Evolutionary conservation across 1,140 invertebrate species (phyloP).

Genomic region (Saccostrea echinata): DNA sequence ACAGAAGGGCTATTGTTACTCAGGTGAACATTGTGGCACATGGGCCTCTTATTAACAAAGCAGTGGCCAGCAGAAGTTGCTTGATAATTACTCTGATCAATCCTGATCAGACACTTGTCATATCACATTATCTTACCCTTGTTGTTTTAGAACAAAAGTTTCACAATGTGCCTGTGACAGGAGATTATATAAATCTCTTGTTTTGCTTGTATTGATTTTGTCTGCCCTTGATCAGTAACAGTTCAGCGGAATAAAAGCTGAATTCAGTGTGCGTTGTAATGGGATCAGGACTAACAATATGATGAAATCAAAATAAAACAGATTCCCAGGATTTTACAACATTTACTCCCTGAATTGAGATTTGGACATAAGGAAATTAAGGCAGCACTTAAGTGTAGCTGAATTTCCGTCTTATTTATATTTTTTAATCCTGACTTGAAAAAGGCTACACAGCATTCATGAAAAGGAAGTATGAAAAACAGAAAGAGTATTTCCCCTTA

Average conservation of each 20-base stretch:
- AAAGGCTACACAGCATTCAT: background rate
- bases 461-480: background rate
- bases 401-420: background rate
- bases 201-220: constrained; percentile 52
- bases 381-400: constrained; percentile 12
- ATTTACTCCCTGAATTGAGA: constrained; percentile 40
- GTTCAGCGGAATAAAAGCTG: constrained; percentile 43
- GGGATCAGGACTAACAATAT: constrained; percentile 49
- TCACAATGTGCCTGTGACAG: background rate
- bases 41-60: too few relatives aligned
- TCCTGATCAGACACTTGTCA: constrained; percentile 57
- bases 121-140: constrained; percentile 44
- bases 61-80: constrained; percentile 1
- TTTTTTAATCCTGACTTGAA: constrained; percentile 2
- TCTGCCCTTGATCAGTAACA: constrained; percentile 48
- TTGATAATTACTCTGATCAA: constrained; percentile 55
- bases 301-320: constrained; percentile 55
- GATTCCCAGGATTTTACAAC: constrained; percentile 40
- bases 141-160: constrained; percentile 42
- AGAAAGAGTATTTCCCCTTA: background rate
- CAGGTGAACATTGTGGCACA: too few relatives aligned
- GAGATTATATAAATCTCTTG: constrained; percentile 62
- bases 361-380: constrained; percentile 46
- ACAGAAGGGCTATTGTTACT: too few relatives aligned
- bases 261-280: constrained; percentile 49